Base-by-base conservation (phyloP, 2,113 vertebrate species). In the Copsychus sechellarum region DNA sequence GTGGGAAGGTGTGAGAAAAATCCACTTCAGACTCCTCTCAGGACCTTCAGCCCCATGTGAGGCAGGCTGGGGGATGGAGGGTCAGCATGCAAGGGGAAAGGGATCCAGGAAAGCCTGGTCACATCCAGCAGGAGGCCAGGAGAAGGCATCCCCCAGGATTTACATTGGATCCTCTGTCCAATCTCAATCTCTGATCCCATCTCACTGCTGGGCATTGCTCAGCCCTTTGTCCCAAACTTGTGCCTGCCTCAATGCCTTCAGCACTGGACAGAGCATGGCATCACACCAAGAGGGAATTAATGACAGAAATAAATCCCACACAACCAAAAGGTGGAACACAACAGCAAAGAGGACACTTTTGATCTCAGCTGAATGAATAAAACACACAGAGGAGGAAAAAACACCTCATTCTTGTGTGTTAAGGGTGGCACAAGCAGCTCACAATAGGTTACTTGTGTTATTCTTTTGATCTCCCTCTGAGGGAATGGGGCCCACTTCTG, bases 41-140 rank as follows among this genome's bases (percentile, higher is more conserved):
- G 80, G 34, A 22, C 2, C 5, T 15, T n/a, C 24, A 42, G 51
- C 62, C 34, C 23, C 33, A 10, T 5, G 17, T 67, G 31, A n/a
- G 47, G 23, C 21, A 80, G 51, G 19, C 24, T 74, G 53, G 38
- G 64, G 29, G 26, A 12, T 0, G 16, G 64, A 81, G 43, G 18
- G 31, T 25, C 29, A 38, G 15, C 0, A 0, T 51, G 45, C 33
- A 64, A 12, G 64, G 11, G 12, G 14, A 33, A 56, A 15, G 11
- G n/a, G 42, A 64, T 15, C 8, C 20, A 82, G 71, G 53, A 51
- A 33, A 78, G 10, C 8, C 6, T 0, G 33, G 24, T 3, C 26
- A 9, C 5, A 21, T 6, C 43, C 65, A 22, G 4, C 5, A 50
- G 57, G 51, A 82, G 62, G 40, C 19, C 79, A 83, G 65, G 56